A percentile compares a stretch with the other conserved stretches of the same genome.
Evolutionary conservation across 2,888 invertebrate species (phyloP).

Genomic region (Andrena bucephala): DNA sequence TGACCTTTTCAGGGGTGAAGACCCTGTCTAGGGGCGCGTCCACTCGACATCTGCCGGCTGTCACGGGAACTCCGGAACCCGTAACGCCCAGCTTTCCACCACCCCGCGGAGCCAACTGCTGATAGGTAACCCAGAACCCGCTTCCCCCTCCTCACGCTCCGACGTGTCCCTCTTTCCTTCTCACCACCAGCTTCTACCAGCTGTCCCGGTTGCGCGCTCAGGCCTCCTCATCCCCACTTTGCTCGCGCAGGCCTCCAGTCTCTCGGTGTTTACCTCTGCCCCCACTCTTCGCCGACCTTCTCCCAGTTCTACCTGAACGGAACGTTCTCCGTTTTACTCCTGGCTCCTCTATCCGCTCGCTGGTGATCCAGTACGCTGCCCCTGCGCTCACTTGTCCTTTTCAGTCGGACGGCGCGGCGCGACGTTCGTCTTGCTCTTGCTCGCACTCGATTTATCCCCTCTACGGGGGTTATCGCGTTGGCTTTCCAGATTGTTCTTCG

Average conservation of each 20-base stretch:
- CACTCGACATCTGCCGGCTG: slow-evolving; percentile 67
- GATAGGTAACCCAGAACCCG: slow-evolving; percentile 47
- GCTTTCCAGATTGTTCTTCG: slow-evolving; percentile 56
- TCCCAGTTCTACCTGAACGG: slow-evolving; percentile 33
- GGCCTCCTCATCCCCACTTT: not conserved
- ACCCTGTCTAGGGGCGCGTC: slow-evolving; percentile 52
- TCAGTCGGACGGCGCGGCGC: slow-evolving; percentile 16
- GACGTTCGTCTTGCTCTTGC: slow-evolving; percentile 40
- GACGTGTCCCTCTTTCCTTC: slow-evolving; percentile 5
- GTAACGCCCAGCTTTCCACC: slow-evolving; percentile 53
- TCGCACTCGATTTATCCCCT: slow-evolving; percentile 57
- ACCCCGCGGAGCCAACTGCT: slow-evolving; percentile 19
- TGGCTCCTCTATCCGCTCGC: slow-evolving; percentile 60
- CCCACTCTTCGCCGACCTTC: slow-evolving; percentile 30
- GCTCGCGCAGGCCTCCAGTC: slow-evolving; percentile 28
- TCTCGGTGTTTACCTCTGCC: slow-evolving; percentile 46
- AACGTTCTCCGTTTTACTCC: slow-evolving; percentile 61
- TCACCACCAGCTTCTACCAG: not conserved
- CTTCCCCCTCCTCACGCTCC: slow-evolving; percentile 27
- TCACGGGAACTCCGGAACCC: slow-evolving; percentile 23
- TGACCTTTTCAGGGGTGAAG: slow-evolving; percentile 57
- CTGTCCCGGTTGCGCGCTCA: slow-evolving; percentile 17
- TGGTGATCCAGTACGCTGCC: slow-evolving; percentile 66
- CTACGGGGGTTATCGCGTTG: slow-evolving; percentile 48
- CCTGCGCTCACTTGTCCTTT: slow-evolving; percentile 51